Conservation (phyloP, 2,797 vertebrate genomes). For the Platalea minor region DNA sequence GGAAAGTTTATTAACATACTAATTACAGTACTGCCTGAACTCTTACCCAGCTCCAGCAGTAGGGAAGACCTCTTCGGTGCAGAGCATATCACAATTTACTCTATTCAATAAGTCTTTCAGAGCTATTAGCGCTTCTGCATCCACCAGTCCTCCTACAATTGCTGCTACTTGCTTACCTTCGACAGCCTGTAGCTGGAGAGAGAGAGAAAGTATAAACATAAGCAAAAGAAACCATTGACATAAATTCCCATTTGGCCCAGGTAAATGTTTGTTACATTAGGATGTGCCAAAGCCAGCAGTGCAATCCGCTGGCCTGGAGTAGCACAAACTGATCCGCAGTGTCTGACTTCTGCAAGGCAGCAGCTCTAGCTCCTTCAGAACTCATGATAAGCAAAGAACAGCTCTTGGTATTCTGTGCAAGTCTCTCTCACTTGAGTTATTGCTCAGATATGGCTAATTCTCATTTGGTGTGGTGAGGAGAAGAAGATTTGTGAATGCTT, state of each 20-base stretch:
- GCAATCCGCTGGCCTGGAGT: background rate
- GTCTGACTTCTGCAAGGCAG: background rate
- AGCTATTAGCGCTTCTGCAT: conserved; percentile 90
- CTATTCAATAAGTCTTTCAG: conserved; percentile 94
- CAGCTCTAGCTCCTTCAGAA: background rate
- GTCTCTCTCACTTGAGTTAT: background rate
- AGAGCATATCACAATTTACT: conserved; percentile 87
- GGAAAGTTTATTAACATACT: background rate
- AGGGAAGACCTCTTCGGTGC: conserved; percentile 95
- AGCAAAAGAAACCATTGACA: background rate
- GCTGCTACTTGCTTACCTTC: conserved; percentile 85
- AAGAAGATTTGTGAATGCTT: background rate
- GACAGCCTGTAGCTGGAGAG: conserved; percentile 83
- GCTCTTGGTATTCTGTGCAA: background rate
- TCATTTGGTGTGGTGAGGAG: background rate
- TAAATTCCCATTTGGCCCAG: background rate
- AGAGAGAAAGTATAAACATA: background rate
- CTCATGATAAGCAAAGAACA: background rate
- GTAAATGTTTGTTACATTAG: background rate
- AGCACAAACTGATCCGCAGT: background rate
- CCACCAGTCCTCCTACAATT: conserved; percentile 91
- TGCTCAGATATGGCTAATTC: background rate
- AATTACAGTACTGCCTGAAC: background rate
- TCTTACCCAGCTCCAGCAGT: conserved; percentile 83
- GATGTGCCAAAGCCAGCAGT: background rate